A percentile compares a stretch with the other conserved stretches of the same genome.
These are phyloP conservation scores for Dryomyza anilis DNA, from an alignment of 2,888 invertebrate species.

Conservation along the genomic window DNA sequence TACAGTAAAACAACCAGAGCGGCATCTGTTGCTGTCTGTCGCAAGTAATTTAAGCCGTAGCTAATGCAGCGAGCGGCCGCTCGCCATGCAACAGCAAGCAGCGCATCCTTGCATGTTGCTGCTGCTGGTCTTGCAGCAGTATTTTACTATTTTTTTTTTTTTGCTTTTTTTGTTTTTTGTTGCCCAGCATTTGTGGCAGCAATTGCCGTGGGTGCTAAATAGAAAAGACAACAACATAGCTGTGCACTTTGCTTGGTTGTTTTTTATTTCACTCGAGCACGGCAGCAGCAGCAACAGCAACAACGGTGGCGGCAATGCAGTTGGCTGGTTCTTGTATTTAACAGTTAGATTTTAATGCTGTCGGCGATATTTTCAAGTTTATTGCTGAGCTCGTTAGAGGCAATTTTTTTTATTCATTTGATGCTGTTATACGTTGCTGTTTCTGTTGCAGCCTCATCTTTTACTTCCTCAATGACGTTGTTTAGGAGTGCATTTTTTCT, in stretches of 20 bases:
- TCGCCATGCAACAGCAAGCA: background rate
- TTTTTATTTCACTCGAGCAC: background rate
- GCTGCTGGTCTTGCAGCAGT: background rate
- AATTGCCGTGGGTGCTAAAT: slow-evolving; percentile 25
- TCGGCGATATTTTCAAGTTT: slow-evolving; percentile 19
- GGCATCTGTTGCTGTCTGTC: background rate
- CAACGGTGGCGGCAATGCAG: too few species aligned
- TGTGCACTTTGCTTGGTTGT: background rate
- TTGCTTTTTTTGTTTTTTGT: background rate
- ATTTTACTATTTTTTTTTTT: background rate
- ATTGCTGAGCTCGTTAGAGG: slow-evolving; percentile 17
- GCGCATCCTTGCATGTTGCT: slow-evolving; percentile 6
- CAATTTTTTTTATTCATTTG: background rate
- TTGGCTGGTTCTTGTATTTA: slow-evolving; percentile 5
- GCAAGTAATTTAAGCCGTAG: slow-evolving; percentile 10
- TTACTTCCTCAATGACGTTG: too few species aligned
- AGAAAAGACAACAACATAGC: slow-evolving; percentile 18
- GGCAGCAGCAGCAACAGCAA: background rate
- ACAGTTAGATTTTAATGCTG: slow-evolving; percentile 20
- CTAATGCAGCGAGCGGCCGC: background rate
- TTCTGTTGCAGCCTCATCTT: background rate
- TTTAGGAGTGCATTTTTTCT: too few species aligned
- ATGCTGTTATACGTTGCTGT: background rate
- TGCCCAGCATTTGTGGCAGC: background rate
- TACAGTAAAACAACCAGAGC: too few species aligned